These are phyloP conservation scores for Ypsolopha sequella DNA, from an alignment of 2,888 invertebrate genomes.

Conservation along the genomic window DNA sequence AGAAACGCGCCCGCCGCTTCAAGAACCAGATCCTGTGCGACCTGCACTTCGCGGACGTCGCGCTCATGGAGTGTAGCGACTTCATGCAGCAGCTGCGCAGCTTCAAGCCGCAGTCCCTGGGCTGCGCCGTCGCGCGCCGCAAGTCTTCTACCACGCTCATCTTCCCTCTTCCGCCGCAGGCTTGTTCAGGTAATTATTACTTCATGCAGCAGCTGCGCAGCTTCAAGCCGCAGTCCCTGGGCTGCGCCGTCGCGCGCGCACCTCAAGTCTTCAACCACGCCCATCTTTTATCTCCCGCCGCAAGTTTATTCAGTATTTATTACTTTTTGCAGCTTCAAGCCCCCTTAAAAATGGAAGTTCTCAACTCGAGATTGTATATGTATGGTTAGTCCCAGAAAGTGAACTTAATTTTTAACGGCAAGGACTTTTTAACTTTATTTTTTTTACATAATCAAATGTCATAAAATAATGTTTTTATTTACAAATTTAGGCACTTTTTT, in stretches of 20 bases:
- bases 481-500: too few species aligned
- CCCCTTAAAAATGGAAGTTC: too few species aligned
- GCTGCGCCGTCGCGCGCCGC: conserved; percentile 93
- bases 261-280: conserved; percentile 92
- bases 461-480: too few species aligned
- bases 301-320: conserved; percentile 96
- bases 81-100: conserved; percentile 97
- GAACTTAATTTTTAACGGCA: too few species aligned
- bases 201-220: conserved; percentile 97
- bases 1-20: conserved; percentile 76
- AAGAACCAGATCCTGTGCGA: conserved; percentile 95
- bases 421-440: too few species aligned
- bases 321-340: too few species aligned
- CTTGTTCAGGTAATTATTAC: conserved; percentile 89
- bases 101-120: conserved; percentile 95
- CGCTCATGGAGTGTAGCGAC: conserved; percentile 97
- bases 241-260: conserved; percentile 95
- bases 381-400: too few species aligned
- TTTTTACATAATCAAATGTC: too few species aligned
- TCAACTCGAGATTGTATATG: too few species aligned
- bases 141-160: conserved; percentile 95
- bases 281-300: conserved; percentile 93
- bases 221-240: conserved; percentile 95
- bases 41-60: conserved; percentile 96
- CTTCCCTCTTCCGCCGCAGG: conserved; percentile 93